Evolutionary conservation across 2,888 invertebrate species (phyloP).

Genomic region (Pachymerium ferrugineum): DNA sequence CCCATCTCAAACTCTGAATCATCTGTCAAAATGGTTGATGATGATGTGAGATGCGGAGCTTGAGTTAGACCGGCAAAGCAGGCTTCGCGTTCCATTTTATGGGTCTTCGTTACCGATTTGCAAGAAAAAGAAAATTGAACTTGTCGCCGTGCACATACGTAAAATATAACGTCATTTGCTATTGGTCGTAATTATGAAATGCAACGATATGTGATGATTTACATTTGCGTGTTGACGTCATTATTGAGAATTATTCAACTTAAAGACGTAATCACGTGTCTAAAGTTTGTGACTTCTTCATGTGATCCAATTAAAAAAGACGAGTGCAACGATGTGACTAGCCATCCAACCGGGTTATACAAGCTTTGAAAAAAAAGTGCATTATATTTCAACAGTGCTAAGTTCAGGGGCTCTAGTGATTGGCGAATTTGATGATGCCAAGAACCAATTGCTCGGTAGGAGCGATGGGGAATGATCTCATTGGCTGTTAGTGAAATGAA

Average conservation of each 20-base stretch:
- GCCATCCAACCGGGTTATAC: too few species aligned
- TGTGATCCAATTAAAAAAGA: too few species aligned
- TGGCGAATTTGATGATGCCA: not conserved
- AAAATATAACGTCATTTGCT: not conserved
- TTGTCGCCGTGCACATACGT: not conserved
- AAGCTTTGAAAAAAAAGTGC: not conserved
- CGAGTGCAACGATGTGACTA: too few species aligned
- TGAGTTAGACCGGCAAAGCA: not conserved
- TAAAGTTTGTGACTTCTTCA: too few species aligned
- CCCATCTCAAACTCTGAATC: not conserved
- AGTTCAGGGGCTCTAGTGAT: not conserved
- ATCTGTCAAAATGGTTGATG: not conserved
- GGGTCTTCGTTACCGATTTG: not conserved
- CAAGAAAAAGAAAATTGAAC: not conserved
- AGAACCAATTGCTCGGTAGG: not conserved
- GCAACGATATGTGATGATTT: too few species aligned
- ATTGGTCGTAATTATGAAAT: not conserved
- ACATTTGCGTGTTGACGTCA: not conserved
- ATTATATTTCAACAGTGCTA: not conserved
- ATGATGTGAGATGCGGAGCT: not conserved
- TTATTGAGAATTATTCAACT: too few species aligned
- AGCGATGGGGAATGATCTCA: not conserved
- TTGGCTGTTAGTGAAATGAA: not conserved
- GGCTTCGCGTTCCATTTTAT: not conserved
- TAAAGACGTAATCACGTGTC: too few species aligned